These are phyloP conservation scores for Sceliomorpha sp. DNA, from an alignment of 2,888 invertebrate species.

Conservation along the genomic window DNA sequence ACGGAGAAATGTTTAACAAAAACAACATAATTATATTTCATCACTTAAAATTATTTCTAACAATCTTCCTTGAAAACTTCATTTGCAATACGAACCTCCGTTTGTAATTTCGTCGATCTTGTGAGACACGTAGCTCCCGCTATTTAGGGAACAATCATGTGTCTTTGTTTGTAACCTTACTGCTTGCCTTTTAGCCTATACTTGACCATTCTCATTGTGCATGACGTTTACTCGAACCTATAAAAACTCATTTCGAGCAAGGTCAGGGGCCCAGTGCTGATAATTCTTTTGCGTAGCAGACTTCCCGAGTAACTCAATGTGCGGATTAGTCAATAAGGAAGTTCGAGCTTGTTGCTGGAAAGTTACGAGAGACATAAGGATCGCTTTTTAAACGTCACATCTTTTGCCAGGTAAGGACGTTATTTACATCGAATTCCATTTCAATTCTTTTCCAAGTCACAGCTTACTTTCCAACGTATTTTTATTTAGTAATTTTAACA, in stretches of 20 bases:
- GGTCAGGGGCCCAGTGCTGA: conserved; percentile 43
- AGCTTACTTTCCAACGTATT: too few species aligned
- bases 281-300: conserved; percentile 22
- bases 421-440: too few species aligned
- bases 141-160: neutral
- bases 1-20: too few species aligned
- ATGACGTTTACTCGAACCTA: conserved; percentile 19
- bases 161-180: conserved; percentile 6
- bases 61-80: too few species aligned
- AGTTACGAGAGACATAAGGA: neutral
- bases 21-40: too few species aligned
- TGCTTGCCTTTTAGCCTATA: conserved; percentile 19
- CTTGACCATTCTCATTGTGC: conserved; percentile 16
- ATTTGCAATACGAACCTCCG: too few species aligned
- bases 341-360: neutral
- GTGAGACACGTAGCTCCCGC: conserved; percentile 4
- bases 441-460: too few species aligned
- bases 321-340: conserved; percentile 16
- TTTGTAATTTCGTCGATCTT: too few species aligned
- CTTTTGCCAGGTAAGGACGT: too few species aligned
- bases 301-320: conserved; percentile 8
- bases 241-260: conserved; percentile 52
- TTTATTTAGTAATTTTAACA: too few species aligned
- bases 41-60: too few species aligned
- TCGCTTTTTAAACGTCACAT: too few species aligned